phyloP scores from a whole-genome alignment of 2,797 vertebrate species.

The Bradypodion ventrale region DNA sequence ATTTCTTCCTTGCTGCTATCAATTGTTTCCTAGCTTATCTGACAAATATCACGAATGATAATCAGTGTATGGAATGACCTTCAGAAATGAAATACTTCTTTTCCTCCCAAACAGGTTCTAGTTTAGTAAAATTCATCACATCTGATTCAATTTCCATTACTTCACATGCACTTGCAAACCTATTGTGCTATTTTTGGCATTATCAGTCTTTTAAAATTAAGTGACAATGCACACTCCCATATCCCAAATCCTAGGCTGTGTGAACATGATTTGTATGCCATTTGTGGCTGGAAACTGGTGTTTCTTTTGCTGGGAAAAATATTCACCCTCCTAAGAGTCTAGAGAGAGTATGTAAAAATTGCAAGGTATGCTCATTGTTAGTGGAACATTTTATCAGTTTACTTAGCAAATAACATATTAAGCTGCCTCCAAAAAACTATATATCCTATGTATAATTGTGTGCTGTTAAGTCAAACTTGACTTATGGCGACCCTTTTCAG shows the following conservation, averaged over 20 bases:
- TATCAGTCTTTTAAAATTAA: slow-evolving; percentile 33
- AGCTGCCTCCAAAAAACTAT: neutral
- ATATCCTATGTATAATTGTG: too few relatives aligned
- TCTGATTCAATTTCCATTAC: slow-evolving; percentile 42
- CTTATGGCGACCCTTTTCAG: too few relatives aligned
- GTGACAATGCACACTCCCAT: slow-evolving; percentile 5
- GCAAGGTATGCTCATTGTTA: neutral
- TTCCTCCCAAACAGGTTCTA: slow-evolving; percentile 37
- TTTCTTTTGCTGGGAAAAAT: neutral
- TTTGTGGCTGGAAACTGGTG: neutral
- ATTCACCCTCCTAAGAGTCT: neutral
- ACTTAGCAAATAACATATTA: slow-evolving; percentile 8
- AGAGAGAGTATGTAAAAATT: slow-evolving; percentile 12
- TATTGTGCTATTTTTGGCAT: slow-evolving; percentile 43
- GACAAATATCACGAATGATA: slow-evolving; percentile 30
- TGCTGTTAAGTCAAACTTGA: too few relatives aligned
- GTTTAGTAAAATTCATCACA: slow-evolving; percentile 38
- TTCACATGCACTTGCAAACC: slow-evolving; percentile 47
- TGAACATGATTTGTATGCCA: neutral
- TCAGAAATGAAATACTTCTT: slow-evolving; percentile 22
- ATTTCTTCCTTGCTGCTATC: neutral
- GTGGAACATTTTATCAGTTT: neutral
- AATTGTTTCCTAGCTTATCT: neutral
- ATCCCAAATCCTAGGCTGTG: neutral
- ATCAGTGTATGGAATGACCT: slow-evolving; percentile 4